Percentiles rank a stretch among this genome's conserved stretches.
These are phyloP conservation scores for Thumatha senex DNA, from an alignment of 2,888 invertebrate species.

Conservation along the genomic window DNA sequence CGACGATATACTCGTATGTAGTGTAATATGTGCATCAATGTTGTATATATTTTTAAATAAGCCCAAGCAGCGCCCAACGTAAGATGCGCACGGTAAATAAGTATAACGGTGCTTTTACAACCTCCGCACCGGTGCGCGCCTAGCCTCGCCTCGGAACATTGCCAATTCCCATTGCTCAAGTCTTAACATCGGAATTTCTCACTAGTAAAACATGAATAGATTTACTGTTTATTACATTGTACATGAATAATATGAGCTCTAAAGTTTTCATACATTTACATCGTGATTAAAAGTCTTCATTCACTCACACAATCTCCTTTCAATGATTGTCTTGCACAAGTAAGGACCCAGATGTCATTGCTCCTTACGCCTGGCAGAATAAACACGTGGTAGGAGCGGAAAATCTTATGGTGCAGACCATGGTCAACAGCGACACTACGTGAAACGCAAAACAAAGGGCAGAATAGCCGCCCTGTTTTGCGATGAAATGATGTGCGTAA, in stretches of 20 bases:
- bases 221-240: conserved; percentile 61
- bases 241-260: conserved; percentile 35
- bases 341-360: too few relatives aligned
- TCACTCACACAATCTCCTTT: conserved; percentile 17
- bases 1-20: conserved; percentile 6
- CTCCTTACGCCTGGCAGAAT: too few relatives aligned
- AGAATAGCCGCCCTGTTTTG: too few relatives aligned
- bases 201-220: conserved; percentile 71
- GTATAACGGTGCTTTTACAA: conserved; percentile 80
- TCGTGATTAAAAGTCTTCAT: conserved; percentile 31
- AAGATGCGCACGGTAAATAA: conserved; percentile 81
- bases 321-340: neutral
- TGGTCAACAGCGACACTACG: too few relatives aligned
- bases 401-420: too few relatives aligned
- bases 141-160: conserved; percentile 73
- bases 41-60: conserved; percentile 56
- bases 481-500: too few relatives aligned
- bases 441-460: too few relatives aligned
- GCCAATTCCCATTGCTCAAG: conserved; percentile 80
- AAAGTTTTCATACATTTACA: conserved; percentile 28
- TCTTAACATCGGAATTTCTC: conserved; percentile 77
- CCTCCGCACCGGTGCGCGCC: conserved; percentile 65
- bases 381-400: too few relatives aligned
- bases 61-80: conserved; percentile 66
- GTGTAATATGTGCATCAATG: conserved; percentile 25